These are phyloP conservation scores for Catonia carolina DNA, from an alignment of 2,888 invertebrate genomes.

Conservation along the genomic window DNA sequence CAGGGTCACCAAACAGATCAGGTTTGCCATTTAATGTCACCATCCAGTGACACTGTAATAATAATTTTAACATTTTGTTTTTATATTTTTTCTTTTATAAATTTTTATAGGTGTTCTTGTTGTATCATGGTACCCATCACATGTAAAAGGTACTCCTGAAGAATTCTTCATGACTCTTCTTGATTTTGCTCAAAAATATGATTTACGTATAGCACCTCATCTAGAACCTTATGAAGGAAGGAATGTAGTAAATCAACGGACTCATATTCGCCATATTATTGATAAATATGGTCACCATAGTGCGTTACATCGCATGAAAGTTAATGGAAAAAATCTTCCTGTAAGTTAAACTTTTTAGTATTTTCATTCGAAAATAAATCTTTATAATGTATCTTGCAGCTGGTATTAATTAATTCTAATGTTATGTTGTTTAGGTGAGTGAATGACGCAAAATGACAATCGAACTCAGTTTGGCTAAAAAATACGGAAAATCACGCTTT, in stretches of 20 bases:
- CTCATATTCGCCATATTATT: constrained; percentile 45
- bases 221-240: constrained; percentile 52
- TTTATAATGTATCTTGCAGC: no score
- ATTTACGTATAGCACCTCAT: constrained; percentile 52
- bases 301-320: constrained; percentile 26
- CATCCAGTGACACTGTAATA: no score
- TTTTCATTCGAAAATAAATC: no score
- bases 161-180: constrained; percentile 42
- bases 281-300: constrained; percentile 37
- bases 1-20: no score
- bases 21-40: no score
- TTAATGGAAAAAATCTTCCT: constrained; percentile 23
- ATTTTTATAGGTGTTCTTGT: constrained; percentile 48
- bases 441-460: no score
- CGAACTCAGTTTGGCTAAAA: no score
- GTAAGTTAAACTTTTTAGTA: constrained; percentile 27
- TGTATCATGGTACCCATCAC: constrained; percentile 51
- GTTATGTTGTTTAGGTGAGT: no score
- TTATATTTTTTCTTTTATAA: no score
- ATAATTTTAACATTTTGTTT: no score
- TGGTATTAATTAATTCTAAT: no score
- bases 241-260: constrained; percentile 46
- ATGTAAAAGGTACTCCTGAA: constrained; percentile 42
- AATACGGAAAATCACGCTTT: no score
- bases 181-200: constrained; percentile 43